These are phyloP conservation scores for Cephalotes varians DNA, from an alignment of 2,888 invertebrate genomes.

Conservation along the genomic window DNA sequence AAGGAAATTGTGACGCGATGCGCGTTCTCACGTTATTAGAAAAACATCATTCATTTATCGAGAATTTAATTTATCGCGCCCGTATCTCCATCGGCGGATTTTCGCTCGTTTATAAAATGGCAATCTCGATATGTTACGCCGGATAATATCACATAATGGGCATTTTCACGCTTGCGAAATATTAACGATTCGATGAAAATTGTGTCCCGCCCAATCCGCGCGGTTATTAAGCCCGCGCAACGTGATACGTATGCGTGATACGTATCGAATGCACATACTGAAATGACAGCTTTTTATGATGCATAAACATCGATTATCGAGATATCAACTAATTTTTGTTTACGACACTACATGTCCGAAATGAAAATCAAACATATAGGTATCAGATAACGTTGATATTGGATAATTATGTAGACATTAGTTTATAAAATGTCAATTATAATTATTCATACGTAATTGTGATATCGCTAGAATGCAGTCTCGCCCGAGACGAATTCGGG, in stretches of 20 bases:
- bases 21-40: neutral
- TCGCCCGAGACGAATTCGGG: neutral
- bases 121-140: slow-evolving; percentile 13
- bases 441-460: neutral
- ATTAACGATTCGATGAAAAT: slow-evolving; percentile 42
- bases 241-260: neutral
- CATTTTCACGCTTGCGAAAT: slow-evolving; percentile 36
- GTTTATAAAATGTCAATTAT: neutral
- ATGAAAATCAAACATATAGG: slow-evolving; percentile 3
- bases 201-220: neutral
- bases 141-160: slow-evolving; percentile 31
- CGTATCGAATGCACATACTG: slow-evolving; percentile 1
- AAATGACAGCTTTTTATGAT: slow-evolving; percentile 13
- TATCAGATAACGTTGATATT: neutral
- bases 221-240: slow-evolving; percentile 22
- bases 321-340: slow-evolving; percentile 14
- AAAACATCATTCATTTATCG: neutral
- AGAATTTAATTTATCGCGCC: neutral
- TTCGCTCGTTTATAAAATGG: slow-evolving; percentile 25
- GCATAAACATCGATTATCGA: slow-evolving; percentile 39
- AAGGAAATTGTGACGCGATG: neutral
- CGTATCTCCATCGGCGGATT: neutral
- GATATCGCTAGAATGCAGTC: neutral
- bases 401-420: slow-evolving; percentile 12
- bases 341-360: neutral